Conservation (phyloP, 1,140 invertebrate species). For the Neodiprion virginianus region DNA sequence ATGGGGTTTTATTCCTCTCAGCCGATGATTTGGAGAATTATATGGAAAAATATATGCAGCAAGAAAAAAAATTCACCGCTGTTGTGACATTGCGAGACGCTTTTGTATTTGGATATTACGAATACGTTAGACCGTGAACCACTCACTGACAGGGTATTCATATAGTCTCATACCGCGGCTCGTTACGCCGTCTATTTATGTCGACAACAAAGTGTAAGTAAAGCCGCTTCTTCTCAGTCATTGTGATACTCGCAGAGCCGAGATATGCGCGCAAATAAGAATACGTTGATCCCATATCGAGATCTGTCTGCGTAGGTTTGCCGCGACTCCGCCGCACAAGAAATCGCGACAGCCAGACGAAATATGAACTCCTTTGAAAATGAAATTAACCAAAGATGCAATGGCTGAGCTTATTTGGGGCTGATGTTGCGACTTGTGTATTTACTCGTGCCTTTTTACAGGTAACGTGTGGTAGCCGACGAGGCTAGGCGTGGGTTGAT, state of each 20-base stretch:
- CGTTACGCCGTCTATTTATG: conserved; percentile 47
- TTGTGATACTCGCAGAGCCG: neutral
- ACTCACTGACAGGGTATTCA: conserved; percentile 42
- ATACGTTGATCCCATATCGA: conserved; percentile 43
- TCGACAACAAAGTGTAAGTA: conserved; percentile 54
- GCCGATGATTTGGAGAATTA: no score
- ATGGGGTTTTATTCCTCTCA: no score
- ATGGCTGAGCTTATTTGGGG: no score
- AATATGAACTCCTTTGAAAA: conserved; percentile 10
- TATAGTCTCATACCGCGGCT: conserved; percentile 38
- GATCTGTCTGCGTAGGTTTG: conserved; percentile 41
- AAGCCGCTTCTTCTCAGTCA: conserved; percentile 46
- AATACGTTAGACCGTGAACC: conserved; percentile 45
- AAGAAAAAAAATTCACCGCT: neutral
- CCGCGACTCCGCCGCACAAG: conserved; percentile 1
- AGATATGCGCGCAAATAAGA: neutral
- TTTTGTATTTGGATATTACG: neutral
- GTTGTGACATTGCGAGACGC: neutral
- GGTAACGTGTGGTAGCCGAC: neutral
- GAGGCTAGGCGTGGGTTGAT: no score
- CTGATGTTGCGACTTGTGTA: no score
- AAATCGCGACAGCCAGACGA: conserved; percentile 15
- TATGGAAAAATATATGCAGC: no score
- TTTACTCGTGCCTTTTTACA: neutral
- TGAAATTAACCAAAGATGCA: conserved; percentile 31